These are phyloP conservation scores for Lynx canadensis DNA, from an alignment of 2,113 vertebrate genomes.

Conservation along the genomic window DNA sequence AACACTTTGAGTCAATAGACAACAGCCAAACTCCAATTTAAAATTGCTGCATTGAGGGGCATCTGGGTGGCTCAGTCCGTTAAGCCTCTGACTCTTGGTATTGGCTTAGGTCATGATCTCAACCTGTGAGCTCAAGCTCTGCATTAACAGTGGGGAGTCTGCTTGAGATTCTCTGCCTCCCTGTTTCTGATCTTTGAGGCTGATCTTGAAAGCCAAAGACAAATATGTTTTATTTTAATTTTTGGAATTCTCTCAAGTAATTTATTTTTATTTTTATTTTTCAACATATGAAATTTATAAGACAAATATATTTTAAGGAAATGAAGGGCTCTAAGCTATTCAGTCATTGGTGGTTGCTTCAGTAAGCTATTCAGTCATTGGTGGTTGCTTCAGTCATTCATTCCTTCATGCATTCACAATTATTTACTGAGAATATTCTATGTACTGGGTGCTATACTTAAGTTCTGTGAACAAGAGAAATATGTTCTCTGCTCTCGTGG, in stretches of 20 bases:
- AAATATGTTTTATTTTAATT: background rate
- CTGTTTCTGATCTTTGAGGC: background rate
- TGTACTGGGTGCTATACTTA: background rate
- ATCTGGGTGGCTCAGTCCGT: no score
- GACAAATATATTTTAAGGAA: background rate
- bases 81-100: no score
- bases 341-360: background rate
- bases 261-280: no score
- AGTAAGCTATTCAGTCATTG: background rate
- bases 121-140: no score
- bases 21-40: background rate
- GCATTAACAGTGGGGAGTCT: no score
- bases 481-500: background rate
- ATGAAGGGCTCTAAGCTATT: background rate
- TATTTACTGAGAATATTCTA: background rate
- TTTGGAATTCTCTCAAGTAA: no score
- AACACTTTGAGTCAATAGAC: background rate
- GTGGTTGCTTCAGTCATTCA: background rate
- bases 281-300: background rate
- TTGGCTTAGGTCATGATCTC: no score
- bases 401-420: background rate
- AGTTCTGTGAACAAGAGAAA: background rate
- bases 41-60: background rate
- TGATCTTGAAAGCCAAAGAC: background rate
- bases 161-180: no score